Evolutionary conservation across 2,113 vertebrate species (phyloP).

Genomic region (Rhabdornis inornatus): DNA sequence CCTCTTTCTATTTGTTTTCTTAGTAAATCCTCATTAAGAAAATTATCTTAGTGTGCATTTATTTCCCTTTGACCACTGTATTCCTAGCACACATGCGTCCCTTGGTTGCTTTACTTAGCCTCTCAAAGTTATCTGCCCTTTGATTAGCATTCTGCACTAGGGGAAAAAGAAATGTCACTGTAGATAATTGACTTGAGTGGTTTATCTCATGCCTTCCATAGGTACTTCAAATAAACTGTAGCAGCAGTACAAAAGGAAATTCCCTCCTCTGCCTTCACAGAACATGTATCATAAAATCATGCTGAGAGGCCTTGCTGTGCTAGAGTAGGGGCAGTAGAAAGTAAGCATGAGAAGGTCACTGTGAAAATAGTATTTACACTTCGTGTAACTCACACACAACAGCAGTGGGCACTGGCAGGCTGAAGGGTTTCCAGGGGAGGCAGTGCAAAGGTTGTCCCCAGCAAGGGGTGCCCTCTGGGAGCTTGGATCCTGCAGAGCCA

Average conservation of each 20-base stretch:
- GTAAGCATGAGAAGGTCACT: neutral
- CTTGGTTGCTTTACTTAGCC: neutral
- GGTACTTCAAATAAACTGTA: neutral
- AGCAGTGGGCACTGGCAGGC: neutral
- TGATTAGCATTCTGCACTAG: neutral
- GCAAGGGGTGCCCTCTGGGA: neutral
- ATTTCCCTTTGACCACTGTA: neutral
- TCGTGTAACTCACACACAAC: neutral
- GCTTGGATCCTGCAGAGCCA: neutral
- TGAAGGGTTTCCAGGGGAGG: neutral
- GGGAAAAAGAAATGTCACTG: neutral
- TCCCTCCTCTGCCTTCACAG: neutral
- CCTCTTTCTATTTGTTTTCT: neutral
- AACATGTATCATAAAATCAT: neutral
- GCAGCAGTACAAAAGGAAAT: neutral
- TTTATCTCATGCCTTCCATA: neutral
- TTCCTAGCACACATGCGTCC: neutral
- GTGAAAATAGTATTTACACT: neutral
- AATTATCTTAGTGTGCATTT: neutral
- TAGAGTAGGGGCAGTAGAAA: neutral
- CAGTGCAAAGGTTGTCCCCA: neutral
- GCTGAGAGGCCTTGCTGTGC: neutral
- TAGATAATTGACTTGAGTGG: neutral
- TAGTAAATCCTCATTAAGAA: constrained; percentile 14
- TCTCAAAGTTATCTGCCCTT: neutral